Percentiles rank a stretch among this genome's conserved stretches.
These are phyloP conservation scores for Bryconaethiops microstoma DNA, from an alignment of 2,797 vertebrate genomes.

Conservation along the genomic window DNA sequence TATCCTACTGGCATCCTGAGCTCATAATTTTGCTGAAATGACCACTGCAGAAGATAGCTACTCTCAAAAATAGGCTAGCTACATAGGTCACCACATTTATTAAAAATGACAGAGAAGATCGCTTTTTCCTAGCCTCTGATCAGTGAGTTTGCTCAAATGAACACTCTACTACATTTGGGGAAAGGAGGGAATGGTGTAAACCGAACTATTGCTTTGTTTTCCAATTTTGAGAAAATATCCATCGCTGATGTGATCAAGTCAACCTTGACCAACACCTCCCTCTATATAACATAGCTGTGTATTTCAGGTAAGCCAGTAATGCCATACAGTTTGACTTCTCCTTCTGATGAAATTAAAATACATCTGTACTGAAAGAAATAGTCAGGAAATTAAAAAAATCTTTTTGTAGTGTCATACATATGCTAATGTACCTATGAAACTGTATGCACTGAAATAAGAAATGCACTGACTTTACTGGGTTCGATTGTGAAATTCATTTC, in stretches of 20 bases:
- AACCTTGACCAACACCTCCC: neutral
- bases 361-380: neutral
- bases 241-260: constrained; percentile 4
- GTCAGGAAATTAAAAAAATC: neutral
- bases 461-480: neutral
- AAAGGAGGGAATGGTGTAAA: no score
- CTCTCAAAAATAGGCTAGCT: no score
- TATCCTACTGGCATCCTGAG: no score
- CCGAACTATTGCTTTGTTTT: no score
- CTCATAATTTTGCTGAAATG: no score
- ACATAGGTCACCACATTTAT: no score
- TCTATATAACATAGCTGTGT: neutral
- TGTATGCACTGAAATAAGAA: neutral
- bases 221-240: neutral
- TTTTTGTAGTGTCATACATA: neutral
- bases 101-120: no score
- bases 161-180: no score
- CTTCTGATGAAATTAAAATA: neutral
- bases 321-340: neutral
- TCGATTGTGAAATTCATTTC: neutral
- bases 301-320: no score
- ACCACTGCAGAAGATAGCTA: no score
- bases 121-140: no score
- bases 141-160: no score
- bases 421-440: neutral